Percentiles rank a stretch among this genome's conserved stretches.
These are phyloP conservation scores for Hirtodrosophila confusa DNA, from an alignment of 2,888 invertebrate genomes.

Conservation along the genomic window DNA sequence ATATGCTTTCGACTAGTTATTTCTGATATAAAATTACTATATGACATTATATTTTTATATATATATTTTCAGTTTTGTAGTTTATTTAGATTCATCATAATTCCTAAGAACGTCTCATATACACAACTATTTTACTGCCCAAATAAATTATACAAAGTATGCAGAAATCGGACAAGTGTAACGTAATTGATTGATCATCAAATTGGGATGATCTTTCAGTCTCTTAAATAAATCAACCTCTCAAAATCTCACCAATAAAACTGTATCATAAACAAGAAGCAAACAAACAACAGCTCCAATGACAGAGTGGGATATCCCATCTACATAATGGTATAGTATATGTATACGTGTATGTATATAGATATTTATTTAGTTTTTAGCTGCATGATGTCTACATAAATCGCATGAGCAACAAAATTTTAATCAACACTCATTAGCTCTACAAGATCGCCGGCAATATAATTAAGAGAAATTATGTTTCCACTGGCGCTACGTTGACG, in stretches of 20 bases:
- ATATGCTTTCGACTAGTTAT: no score
- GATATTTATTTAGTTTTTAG: constrained; percentile 1
- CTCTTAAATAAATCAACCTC: constrained; percentile 42
- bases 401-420: constrained; percentile 58
- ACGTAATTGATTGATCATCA: constrained; percentile 58
- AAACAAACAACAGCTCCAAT: constrained; percentile 22
- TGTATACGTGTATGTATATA: constrained; percentile 20
- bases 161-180: constrained; percentile 31
- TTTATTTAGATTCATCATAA: no score
- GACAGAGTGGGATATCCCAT: constrained; percentile 65
- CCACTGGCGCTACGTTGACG: constrained; percentile 69
- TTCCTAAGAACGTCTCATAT: no score
- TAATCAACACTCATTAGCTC: constrained; percentile 80
- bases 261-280: constrained; percentile 37
- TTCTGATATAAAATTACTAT: no score
- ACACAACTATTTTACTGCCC: constrained; percentile 1
- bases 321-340: constrained; percentile 19
- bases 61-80: no score
- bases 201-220: constrained; percentile 58
- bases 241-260: constrained; percentile 33
- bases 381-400: constrained; percentile 53
- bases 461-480: constrained; percentile 82
- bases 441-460: constrained; percentile 74
- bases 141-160: constrained; percentile 18
- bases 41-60: no score